Percentiles rank a stretch among this genome's conserved stretches.
Conservation (phyloP, 1,140 invertebrate genomes). For the Dendroctonus valens region DNA sequence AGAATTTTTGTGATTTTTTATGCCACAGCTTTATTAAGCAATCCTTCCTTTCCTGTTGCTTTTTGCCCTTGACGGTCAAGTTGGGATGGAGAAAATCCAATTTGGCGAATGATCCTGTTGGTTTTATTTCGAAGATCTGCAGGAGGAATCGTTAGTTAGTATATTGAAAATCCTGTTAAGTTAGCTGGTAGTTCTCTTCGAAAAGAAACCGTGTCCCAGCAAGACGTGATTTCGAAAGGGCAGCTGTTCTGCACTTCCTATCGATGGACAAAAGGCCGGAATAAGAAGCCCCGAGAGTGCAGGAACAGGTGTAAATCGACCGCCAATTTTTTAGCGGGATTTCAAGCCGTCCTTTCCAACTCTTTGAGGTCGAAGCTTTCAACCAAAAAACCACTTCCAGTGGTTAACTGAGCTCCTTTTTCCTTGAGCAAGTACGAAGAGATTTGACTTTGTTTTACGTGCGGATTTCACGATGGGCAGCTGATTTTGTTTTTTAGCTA, state of each 20-base stretch:
- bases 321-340: slow-evolving; percentile 26
- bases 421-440: background rate
- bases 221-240: slow-evolving; percentile 23
- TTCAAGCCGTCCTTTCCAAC: background rate
- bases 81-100: no score
- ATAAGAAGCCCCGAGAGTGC: slow-evolving; percentile 31
- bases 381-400: background rate
- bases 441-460: no score
- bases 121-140: background rate
- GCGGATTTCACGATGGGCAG: no score
- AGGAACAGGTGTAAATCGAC: slow-evolving; percentile 31
- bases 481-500: no score
- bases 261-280: slow-evolving; percentile 25
- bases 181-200: background rate
- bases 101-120: background rate
- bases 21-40: no score
- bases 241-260: slow-evolving; percentile 29
- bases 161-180: no score
- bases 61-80: no score
- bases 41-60: no score
- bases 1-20: background rate
- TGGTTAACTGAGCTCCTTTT: background rate
- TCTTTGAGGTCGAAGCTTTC: no score
- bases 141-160: slow-evolving; percentile 3
- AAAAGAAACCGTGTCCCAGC: slow-evolving; percentile 14